phyloP scores from a whole-genome alignment of 2,888 invertebrate genomes.

The Drosophila kokeensis region DNA sequence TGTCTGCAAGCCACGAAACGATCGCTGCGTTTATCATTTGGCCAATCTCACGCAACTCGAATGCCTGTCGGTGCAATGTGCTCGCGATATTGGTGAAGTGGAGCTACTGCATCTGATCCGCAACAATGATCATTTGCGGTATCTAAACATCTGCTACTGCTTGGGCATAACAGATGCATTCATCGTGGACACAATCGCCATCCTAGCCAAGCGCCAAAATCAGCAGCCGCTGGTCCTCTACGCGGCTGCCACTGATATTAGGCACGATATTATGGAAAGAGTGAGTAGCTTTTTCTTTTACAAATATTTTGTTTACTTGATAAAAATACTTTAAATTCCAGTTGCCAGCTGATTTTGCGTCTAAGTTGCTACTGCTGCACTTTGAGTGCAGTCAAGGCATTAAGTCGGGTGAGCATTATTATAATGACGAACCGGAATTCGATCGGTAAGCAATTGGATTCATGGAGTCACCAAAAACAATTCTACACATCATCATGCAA shows the following conservation, averaged over 20 bases:
- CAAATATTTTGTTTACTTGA: background rate
- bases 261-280: conserved; percentile 64
- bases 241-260: conserved; percentile 70
- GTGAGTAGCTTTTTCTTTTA: conserved; percentile 34
- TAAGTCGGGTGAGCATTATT: conserved; percentile 51
- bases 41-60: conserved; percentile 53
- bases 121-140: conserved; percentile 59
- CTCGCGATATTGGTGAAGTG: conserved; percentile 61
- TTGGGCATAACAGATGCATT: conserved; percentile 63
- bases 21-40: conserved; percentile 52
- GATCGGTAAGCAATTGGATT: conserved; percentile 51
- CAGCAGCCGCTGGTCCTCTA: conserved; percentile 55
- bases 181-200: conserved; percentile 50
- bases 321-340: conserved; percentile 14
- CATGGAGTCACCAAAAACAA: conserved; percentile 1
- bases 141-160: conserved; percentile 67
- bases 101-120: conserved; percentile 50
- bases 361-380: conserved; percentile 50
- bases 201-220: conserved; percentile 37
- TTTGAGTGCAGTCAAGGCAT: conserved; percentile 72
- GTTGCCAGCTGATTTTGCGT: conserved; percentile 57
- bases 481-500: conserved; percentile 38
- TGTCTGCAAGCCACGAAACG: conserved; percentile 65
- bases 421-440: conserved; percentile 67
- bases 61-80: conserved; percentile 63